These are phyloP conservation scores for Sinella curviseta DNA, from an alignment of 1,140 invertebrate genomes.

Conservation along the genomic window DNA sequence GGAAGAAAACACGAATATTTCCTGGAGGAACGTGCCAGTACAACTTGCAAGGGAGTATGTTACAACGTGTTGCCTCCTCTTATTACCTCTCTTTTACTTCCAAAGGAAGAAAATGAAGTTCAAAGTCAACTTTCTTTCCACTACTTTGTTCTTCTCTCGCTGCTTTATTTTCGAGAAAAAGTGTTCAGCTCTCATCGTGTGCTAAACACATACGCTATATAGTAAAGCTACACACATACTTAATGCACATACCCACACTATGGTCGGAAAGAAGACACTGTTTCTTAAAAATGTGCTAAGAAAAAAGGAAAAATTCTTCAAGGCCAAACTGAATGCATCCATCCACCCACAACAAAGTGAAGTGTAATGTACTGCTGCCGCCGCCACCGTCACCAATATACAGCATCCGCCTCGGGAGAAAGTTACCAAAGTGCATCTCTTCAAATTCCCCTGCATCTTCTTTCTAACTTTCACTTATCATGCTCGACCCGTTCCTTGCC, in stretches of 20 bases:
- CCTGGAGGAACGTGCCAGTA: background rate
- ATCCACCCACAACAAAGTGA: background rate
- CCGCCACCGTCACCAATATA: too few species aligned
- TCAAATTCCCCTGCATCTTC: constrained; percentile 15
- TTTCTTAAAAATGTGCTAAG: background rate
- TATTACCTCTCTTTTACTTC: background rate
- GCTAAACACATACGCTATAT: too few species aligned
- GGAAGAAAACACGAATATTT: constrained; percentile 13
- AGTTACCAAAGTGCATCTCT: constrained; percentile 8
- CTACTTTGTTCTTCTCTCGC: background rate
- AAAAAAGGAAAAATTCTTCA: constrained; percentile 20
- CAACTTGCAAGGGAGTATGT: background rate
- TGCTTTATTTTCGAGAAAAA: background rate
- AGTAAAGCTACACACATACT: background rate
- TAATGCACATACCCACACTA: background rate
- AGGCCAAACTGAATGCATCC: background rate
- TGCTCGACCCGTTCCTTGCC: constrained; percentile 16
- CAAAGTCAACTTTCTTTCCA: background rate
- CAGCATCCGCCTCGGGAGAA: constrained; percentile 5
- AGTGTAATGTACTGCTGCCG: background rate
- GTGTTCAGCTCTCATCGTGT: background rate
- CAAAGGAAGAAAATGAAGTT: background rate
- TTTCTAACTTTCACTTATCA: constrained; percentile 16
- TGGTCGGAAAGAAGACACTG: background rate
- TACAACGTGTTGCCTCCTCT: constrained; percentile 9